Base-by-base conservation (phyloP, 2,113 vertebrate genomes). In the Larimichthys crocea region DNA sequence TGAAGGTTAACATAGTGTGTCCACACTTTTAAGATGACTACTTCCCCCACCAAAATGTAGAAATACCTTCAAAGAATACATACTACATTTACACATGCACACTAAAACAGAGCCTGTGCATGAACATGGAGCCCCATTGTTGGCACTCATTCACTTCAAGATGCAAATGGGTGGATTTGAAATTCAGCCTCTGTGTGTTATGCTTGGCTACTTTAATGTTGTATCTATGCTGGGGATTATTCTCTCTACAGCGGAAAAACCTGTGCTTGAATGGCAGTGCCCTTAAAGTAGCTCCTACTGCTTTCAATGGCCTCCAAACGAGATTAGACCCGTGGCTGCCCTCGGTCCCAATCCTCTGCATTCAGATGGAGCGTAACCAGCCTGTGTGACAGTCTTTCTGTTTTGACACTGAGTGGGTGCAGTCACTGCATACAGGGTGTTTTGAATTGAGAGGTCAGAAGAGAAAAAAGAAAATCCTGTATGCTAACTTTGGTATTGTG, bases 151-250 rank as follows among this genome's bases (percentile, higher is more conserved):
- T 92, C 92, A 89, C 90, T 92, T 89, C 86, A 83, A 92, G 91
- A 94, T 94, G 93, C 92, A 95, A 94, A 95, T 93, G 82, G 82
- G 20, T 82, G 90, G 94, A 94, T 94, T 94, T 93, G 92, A 94
- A 94, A 94, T 92, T 88, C 93, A 92, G 85, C 89, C 88, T 94
- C 79, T 88, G 88, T 91, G 93, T 92, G 94, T 94, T 95, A 92
- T 94, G 94, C 94, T 94, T 91, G 94, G 88, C 92, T 94, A 94
- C 93, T 93, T 94, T 92, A 94, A 94, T 94, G 94, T 95, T 93
- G 92, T 94, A 93, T 94, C 92, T 94, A 85, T 92, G 90, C 92
- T 77, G 85, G 89, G 94, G 94, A 95, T 95, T 96, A 95, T 94
- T 94, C 92, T 93, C 91, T 93, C 87, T 88, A 86, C 89, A 85